Conservation (phyloP, 2,888 invertebrate genomes). For the Patella depressa region DNA sequence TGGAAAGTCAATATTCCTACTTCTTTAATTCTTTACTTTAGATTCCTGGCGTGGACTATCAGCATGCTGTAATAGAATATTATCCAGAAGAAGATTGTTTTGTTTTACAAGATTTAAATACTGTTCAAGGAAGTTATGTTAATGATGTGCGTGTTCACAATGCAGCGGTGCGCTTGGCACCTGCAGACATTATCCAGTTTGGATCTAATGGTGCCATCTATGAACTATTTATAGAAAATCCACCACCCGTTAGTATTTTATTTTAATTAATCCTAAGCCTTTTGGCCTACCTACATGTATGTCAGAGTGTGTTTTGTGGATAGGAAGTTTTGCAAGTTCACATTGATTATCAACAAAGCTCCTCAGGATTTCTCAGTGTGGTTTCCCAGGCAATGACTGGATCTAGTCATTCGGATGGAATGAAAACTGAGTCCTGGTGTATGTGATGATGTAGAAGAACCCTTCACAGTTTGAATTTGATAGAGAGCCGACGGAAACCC, state of each 20-base stretch:
- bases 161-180: slow-evolving; percentile 69
- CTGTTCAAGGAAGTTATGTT: slow-evolving; percentile 70
- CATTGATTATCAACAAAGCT: no score
- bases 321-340: no score
- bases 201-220: slow-evolving; percentile 65
- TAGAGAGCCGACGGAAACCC: no score
- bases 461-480: no score
- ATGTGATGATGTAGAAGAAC: no score
- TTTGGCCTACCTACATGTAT: not conserved
- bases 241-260: slow-evolving; percentile 50
- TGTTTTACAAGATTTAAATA: slow-evolving; percentile 70
- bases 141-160: slow-evolving; percentile 71
- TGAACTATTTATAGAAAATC: slow-evolving; percentile 64
- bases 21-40: slow-evolving; percentile 37
- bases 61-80: slow-evolving; percentile 71
- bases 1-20: no score
- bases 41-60: slow-evolving; percentile 65
- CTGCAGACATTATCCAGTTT: slow-evolving; percentile 68
- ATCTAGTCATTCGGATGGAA: not conserved
- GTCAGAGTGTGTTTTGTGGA: no score
- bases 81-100: slow-evolving; percentile 68
- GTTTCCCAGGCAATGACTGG: not conserved
- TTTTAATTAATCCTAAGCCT: not conserved
- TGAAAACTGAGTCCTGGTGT: not conserved
- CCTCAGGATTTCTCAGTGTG: not conserved